Conservation (phyloP, 2,113 vertebrate genomes). For the Amphiprion ocellaris region DNA sequence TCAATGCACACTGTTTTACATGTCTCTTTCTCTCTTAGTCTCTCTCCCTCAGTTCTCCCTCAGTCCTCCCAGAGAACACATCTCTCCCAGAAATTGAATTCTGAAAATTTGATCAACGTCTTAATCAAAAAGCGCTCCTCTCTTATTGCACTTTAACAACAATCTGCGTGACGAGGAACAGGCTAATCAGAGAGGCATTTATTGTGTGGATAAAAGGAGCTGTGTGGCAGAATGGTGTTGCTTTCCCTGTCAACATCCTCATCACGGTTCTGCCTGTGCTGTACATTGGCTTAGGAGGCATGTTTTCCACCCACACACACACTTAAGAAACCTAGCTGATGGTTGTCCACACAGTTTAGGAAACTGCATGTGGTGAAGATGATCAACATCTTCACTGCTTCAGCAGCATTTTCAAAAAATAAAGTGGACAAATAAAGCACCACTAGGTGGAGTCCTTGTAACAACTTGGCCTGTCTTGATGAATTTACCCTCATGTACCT, state of each 20-base stretch:
- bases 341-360: background rate
- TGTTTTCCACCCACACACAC: background rate
- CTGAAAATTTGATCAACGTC: slow-evolving; percentile 76
- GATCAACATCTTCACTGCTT: background rate
- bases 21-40: no score
- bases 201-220: slow-evolving; percentile 46
- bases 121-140: slow-evolving; percentile 65
- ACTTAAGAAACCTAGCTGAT: no score
- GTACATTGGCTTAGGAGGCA: background rate
- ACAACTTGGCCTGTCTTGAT: slow-evolving; percentile 1
- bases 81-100: slow-evolving; percentile 66
- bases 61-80: background rate
- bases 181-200: slow-evolving; percentile 63
- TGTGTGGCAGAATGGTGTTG: slow-evolving; percentile 44
- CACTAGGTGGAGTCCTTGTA: slow-evolving; percentile 78
- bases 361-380: background rate
- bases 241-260: slow-evolving; percentile 53
- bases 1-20: slow-evolving; percentile 31
- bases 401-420: background rate
- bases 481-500: slow-evolving; percentile 11
- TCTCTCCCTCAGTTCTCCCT: no score
- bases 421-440: background rate
- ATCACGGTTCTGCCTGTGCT: slow-evolving; percentile 7
- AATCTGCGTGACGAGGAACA: slow-evolving; percentile 29
- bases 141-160: slow-evolving; percentile 46